Evolutionary conservation across 2,113 vertebrate species (phyloP).

Genomic region (Laticauda laticaudata): DNA sequence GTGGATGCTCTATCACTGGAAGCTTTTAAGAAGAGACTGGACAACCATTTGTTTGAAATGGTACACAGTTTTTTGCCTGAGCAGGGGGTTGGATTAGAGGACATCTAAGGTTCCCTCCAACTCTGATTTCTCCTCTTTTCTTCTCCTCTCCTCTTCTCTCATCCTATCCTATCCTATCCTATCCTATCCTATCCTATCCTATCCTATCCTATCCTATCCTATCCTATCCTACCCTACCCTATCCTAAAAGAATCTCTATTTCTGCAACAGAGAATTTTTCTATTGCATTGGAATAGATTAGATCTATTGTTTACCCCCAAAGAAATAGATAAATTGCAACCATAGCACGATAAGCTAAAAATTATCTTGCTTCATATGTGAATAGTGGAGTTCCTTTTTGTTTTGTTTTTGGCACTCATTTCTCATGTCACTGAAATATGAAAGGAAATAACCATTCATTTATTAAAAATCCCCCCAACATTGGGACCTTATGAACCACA

Average conservation of each 20-base stretch:
- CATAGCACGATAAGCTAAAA: neutral
- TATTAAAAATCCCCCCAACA: conserved; percentile 64
- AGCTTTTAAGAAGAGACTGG: neutral
- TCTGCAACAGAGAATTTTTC: neutral
- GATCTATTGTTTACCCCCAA: conserved; percentile 32
- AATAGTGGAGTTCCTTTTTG: conserved; percentile 1
- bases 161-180: too few relatives aligned
- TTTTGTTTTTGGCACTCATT: conserved; percentile 42
- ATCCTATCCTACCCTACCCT: too few relatives aligned
- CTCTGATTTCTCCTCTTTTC: neutral
- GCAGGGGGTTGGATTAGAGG: neutral
- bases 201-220: too few relatives aligned
- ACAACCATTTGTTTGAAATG: neutral
- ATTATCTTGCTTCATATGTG: neutral
- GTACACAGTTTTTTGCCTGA: neutral
- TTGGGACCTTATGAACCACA: conserved; percentile 54
- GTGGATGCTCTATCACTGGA: neutral
- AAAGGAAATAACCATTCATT: conserved; percentile 62
- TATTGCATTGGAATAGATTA: conserved; percentile 18
- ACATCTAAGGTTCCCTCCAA: neutral
- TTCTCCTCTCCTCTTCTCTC: neutral
- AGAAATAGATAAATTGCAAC: conserved; percentile 42
- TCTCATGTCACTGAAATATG: conserved; percentile 54
- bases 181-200: too few relatives aligned
- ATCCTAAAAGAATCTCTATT: neutral